Conservation (phyloP, 2,888 invertebrate genomes). For the Notodonta ziczac region DNA sequence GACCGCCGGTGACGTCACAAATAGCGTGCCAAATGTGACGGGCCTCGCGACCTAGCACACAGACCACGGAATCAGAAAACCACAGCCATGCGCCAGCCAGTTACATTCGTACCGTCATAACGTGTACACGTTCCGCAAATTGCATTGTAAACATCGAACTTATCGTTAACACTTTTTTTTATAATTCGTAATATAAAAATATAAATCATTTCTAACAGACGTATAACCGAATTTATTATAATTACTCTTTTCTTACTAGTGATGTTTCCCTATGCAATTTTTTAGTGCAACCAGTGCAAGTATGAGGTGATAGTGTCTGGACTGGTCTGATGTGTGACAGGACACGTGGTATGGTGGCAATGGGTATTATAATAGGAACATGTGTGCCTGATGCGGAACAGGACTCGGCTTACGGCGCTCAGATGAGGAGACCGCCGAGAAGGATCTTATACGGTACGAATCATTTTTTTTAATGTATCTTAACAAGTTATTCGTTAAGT, state of each 20-base stretch:
- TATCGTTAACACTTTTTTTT: background rate
- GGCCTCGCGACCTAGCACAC: constrained; percentile 25
- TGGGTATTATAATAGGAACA: constrained; percentile 90
- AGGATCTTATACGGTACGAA: constrained; percentile 77
- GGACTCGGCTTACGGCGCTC: constrained; percentile 79
- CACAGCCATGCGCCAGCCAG: constrained; percentile 35
- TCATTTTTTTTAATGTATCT: background rate
- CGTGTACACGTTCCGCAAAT: constrained; percentile 26
- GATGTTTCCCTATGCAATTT: background rate
- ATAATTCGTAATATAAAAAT: constrained; percentile 6
- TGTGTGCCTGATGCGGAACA: constrained; percentile 88
- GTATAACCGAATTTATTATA: background rate
- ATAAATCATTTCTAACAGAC: too few relatives aligned
- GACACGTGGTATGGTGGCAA: constrained; percentile 64
- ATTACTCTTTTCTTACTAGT: background rate
- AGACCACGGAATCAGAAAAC: constrained; percentile 13
- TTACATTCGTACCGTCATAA: constrained; percentile 24
- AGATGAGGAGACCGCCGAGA: constrained; percentile 69
- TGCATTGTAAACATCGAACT: background rate
- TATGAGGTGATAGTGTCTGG: constrained; percentile 45
- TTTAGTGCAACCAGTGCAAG: constrained; percentile 21
- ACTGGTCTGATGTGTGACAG: constrained; percentile 44
- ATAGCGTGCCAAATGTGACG: constrained; percentile 40
- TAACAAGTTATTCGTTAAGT: background rate
- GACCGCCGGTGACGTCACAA: constrained; percentile 34